Evolutionary conservation across 2,797 vertebrate genomes (phyloP).

Genomic region (Anguilla pacifica): DNA sequence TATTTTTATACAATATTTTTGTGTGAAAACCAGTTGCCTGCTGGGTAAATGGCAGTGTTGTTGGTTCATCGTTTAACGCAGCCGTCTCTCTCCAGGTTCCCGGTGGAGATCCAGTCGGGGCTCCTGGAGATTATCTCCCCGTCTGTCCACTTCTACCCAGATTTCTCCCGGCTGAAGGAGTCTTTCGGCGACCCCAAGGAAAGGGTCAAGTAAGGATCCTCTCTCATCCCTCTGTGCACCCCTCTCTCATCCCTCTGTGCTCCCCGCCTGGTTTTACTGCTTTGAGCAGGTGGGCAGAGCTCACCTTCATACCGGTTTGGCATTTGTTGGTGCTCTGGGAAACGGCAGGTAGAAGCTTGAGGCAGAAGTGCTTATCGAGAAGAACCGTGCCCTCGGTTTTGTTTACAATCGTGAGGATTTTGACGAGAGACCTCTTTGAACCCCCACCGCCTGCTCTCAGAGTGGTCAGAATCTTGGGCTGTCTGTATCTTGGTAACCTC

Average conservation of each 20-base stretch:
- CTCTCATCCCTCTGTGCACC: neutral
- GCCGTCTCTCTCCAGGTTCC: conserved; percentile 76
- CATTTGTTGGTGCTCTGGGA: neutral
- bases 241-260: neutral
- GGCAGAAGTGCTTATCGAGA: neutral
- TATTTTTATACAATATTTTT: neutral
- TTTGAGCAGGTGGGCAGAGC: neutral
- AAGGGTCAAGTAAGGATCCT: conserved; percentile 84
- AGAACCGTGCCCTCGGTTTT: neutral
- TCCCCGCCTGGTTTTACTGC: neutral
- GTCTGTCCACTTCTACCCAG: conserved; percentile 93
- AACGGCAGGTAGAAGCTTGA: neutral
- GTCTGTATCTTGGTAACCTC: neutral
- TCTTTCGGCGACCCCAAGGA: conserved; percentile 97
- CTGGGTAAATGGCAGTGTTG: neutral
- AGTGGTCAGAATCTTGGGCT: neutral
- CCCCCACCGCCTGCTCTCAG: neutral
- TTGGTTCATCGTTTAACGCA: neutral
- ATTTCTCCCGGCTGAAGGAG: conserved; percentile 91
- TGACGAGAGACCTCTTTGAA: neutral
- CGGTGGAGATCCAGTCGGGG: conserved; percentile 90
- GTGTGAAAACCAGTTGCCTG: neutral
- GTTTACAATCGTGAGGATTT: neutral
- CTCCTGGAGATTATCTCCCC: conserved; percentile 95
- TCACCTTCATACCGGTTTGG: neutral